phyloP scores from a whole-genome alignment of 1,140 invertebrate genomes.

The Scaptomyza pallida region DNA sequence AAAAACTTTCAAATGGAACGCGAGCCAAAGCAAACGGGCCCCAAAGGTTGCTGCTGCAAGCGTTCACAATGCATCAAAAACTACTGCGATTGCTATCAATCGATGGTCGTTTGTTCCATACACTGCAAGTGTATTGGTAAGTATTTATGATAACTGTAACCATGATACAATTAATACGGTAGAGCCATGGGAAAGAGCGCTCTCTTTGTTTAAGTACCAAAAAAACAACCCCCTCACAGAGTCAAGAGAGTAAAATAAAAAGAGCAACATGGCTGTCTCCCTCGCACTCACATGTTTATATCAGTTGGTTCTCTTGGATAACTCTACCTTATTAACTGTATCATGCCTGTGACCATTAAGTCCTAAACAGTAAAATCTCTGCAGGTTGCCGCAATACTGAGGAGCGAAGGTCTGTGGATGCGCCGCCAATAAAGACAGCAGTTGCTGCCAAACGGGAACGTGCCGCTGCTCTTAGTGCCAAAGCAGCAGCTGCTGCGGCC shows the following conservation, averaged over 20 bases:
- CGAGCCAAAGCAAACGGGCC: slow-evolving; percentile 6
- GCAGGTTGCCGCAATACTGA: slow-evolving; percentile 66
- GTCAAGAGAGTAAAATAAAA: too few species aligned
- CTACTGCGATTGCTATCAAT: slow-evolving; percentile 76
- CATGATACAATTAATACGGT: too few species aligned
- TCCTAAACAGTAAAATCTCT: too few species aligned
- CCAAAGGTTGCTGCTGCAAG: slow-evolving; percentile 67
- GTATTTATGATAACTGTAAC: too few species aligned
- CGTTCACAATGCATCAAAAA: slow-evolving; percentile 72
- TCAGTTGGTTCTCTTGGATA: too few species aligned
- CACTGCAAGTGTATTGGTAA: slow-evolving; percentile 64
- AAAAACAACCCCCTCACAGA: too few species aligned
- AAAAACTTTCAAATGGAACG: slow-evolving; percentile 10
- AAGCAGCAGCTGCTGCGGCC: slow-evolving; percentile 56
- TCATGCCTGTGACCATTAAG: too few species aligned
- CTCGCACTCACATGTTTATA: too few species aligned
- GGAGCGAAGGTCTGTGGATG: slow-evolving; percentile 22
- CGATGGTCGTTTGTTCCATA: slow-evolving; percentile 55
- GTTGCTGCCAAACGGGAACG: slow-evolving; percentile 36
- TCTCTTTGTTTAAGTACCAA: too few species aligned
- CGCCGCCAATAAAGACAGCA: slow-evolving; percentile 36
- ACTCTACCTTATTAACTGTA: too few species aligned
- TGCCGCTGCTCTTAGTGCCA: slow-evolving; percentile 54
- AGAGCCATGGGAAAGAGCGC: too few species aligned
- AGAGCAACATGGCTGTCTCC: too few species aligned